Base-by-base conservation (phyloP, 2,888 invertebrate species). In the Dynastes hyllus region DNA sequence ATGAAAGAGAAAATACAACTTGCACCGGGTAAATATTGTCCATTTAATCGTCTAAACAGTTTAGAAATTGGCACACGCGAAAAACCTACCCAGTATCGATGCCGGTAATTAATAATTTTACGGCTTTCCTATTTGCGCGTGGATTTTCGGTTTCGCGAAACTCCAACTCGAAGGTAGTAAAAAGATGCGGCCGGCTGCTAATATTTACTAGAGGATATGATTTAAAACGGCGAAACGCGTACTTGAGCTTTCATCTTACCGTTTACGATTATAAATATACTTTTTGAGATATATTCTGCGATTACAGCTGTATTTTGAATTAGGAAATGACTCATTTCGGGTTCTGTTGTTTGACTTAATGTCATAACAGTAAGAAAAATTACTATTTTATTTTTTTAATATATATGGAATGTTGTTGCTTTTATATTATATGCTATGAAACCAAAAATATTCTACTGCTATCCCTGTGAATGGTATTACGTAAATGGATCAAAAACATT, bases 71-170 rank as follows among this genome's bases (percentile, higher is more conserved):
- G 58, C 40, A 58, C 16, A 61, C 16, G 61, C 16, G 13, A 37
- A 45, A 73, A 61, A 61, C 40, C 27, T 9, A 40, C 45, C 45
- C 45, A 11, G 45, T 45, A 45, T 45, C 45, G 6, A 11, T 11
- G 11, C 11, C 45, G 45, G 58, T 40, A 73, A 73, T 73, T 58
- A 73, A 73, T 40, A 73, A 45, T 61, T 73, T 73, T 40, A 73
- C 16, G 22, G 37, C 40, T 50, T 29, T 50, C 27, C 69, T 69
- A 50, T 63, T n/a, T 63, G 63, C 63, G n/a, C 55, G 63, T 8
- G 63, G 8, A 63, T 32, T 63, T 63, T 32, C 29, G 63, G 13
- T 63, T 63, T 63, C 29, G 63, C 63, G 22, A 63, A 32, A 27
- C 63, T 13, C 27, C 27, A 32, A 32, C 22, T 16, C 2, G 63